These are phyloP conservation scores for Riparia riparia DNA, from an alignment of 2,113 vertebrate species.

Conservation along the genomic window DNA sequence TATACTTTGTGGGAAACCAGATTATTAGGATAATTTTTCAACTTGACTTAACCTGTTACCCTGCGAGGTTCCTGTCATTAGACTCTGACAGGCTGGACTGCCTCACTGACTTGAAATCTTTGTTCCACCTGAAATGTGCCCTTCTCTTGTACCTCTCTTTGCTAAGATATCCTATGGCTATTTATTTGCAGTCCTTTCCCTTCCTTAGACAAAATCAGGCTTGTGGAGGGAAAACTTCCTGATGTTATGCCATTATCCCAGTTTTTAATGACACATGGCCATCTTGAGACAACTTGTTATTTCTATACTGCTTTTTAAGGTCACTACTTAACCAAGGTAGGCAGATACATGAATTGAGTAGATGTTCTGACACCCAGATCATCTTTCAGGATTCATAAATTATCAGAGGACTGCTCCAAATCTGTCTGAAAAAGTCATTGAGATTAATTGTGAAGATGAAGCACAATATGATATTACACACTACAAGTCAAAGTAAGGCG, in stretches of 20 bases:
- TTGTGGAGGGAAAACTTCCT: neutral
- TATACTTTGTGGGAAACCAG: neutral
- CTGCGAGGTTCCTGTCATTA: neutral
- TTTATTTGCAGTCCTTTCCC: neutral
- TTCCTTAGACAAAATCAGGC: neutral
- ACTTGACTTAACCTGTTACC: neutral
- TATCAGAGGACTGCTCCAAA: neutral
- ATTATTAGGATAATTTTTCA: neutral
- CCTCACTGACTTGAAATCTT: neutral
- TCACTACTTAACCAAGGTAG: neutral
- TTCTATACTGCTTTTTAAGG: neutral
- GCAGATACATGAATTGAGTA: neutral
- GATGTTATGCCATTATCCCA: neutral
- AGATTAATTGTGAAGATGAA: conserved; percentile 1
- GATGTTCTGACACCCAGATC: neutral
- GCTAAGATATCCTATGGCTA: neutral
- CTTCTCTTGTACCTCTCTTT: neutral
- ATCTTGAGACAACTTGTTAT: neutral
- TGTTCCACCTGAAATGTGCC: neutral
- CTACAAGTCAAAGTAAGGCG: neutral
- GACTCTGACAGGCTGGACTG: neutral
- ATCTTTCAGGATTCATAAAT: neutral
- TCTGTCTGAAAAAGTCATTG: neutral
- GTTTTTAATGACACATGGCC: neutral
- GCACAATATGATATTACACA: neutral